Evolutionary conservation across 2,797 vertebrate species (phyloP), one percentile per base, ranked within the genome.

Genomic region (Cynopterus sphinx): DNA sequence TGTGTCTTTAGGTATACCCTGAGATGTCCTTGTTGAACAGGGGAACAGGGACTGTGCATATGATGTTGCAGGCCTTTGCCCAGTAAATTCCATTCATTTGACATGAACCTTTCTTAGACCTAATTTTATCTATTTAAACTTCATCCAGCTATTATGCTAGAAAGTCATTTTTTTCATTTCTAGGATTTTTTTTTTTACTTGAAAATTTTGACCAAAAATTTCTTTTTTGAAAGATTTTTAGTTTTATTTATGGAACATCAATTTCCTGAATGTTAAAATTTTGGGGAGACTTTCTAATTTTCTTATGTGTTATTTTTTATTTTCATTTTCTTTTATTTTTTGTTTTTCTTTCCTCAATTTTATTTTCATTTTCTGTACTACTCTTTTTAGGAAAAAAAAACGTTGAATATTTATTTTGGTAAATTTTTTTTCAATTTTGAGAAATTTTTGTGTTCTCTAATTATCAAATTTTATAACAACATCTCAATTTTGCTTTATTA

Each of bases 21-120:
- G 9, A 2, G 15, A 24, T 63, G 4, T 7, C 53, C 17, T 26
- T 4, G 11, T 53, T 22, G 11, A 0, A 28, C 9, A 5, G 31
- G 9, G 19, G 15, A 73, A 70, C 16, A 16, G 28, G 12, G 2
- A 59, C 11, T 74, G 4, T 24, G 22, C 26, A 33, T 17, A 65
- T 7, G 46, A 33, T 3, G 0, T 17, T 33, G 21, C 41, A 16
- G 3, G 9, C 22, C 8, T 87, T 82, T 65, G 39, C 6, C 6
- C 4, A 41, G 4, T 39, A 16, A n/a, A 33, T 17, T 1, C 46
- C 26, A 83, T 46, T 70, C 15, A 51, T 63, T 41, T 61, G 43
- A 51, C 31, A 10, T 41, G 7, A 71, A 13, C 6, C n/a, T 87
- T 87, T 73, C 13, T 63, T 89, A 19, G 24, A 9, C 13, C 9